phyloP scores from a whole-genome alignment of 2,888 invertebrate genomes.

The Nomada ruficornis region DNA sequence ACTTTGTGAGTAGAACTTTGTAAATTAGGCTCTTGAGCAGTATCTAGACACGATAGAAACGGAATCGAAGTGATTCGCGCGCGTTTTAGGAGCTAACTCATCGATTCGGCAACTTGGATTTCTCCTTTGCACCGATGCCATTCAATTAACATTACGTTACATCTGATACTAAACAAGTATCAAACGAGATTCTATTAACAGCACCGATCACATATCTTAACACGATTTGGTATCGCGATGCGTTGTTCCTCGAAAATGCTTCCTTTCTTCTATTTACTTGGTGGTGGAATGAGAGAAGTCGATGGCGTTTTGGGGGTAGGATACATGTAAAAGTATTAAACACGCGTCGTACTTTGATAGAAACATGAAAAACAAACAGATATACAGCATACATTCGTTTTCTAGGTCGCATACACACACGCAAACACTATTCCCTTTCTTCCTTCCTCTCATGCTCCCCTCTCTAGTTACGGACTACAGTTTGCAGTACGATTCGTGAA shows the following conservation, averaged over 20 bases:
- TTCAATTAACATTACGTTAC: not conserved
- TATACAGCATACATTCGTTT: slow-evolving; percentile 64
- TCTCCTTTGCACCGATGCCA: not conserved
- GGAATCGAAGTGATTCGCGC: slow-evolving; percentile 36
- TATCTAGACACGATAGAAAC: slow-evolving; percentile 73
- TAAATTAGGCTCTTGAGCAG: slow-evolving; percentile 82
- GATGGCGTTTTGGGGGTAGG: slow-evolving; percentile 27
- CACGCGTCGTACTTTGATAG: slow-evolving; percentile 71
- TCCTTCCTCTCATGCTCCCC: slow-evolving; percentile 4
- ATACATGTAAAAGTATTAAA: slow-evolving; percentile 80
- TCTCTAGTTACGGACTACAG: slow-evolving; percentile 33
- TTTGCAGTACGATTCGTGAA: slow-evolving; percentile 32
- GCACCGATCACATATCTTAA: not conserved
- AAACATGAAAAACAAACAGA: slow-evolving; percentile 76
- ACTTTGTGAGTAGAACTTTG: slow-evolving; percentile 82
- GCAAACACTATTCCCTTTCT: slow-evolving; percentile 1
- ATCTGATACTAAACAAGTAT: not conserved
- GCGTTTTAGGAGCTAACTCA: slow-evolving; percentile 11
- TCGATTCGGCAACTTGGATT: slow-evolving; percentile 13
- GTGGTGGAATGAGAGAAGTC: slow-evolving; percentile 33
- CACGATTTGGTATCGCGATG: slow-evolving; percentile 6
- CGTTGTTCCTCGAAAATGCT: slow-evolving; percentile 16
- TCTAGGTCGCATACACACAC: slow-evolving; percentile 19
- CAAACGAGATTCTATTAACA: not conserved
- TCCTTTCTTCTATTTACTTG: not conserved